phyloP scores from a whole-genome alignment of 2,888 invertebrate genomes.

The Drosophila histrio region DNA sequence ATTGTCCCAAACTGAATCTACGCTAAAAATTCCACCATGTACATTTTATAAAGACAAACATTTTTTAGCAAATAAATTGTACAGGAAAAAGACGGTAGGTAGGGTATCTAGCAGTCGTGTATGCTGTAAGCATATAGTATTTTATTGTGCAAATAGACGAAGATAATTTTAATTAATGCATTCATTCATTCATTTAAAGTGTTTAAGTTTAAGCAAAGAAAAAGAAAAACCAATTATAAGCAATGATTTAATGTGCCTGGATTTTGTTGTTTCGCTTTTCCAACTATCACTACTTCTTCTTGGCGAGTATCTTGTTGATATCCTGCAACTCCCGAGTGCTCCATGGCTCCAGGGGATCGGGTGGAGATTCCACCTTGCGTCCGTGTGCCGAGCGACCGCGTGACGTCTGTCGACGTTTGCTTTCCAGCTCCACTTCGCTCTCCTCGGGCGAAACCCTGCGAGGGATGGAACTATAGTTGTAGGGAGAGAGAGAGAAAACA shows the following conservation, averaged over 20 bases:
- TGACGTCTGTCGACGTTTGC: conserved; percentile 20
- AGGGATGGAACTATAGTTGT: neutral
- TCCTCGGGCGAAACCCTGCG: conserved; percentile 81
- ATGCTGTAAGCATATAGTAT: too few relatives aligned
- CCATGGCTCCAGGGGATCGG: conserved; percentile 90
- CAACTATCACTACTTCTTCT: conserved; percentile 50
- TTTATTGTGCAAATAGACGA: conserved; percentile 9
- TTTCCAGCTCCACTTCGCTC: conserved; percentile 66
- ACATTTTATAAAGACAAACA: too few relatives aligned
- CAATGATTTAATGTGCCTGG: neutral
- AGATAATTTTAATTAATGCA: conserved; percentile 9
- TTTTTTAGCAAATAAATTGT: too few relatives aligned
- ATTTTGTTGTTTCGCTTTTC: too few relatives aligned
- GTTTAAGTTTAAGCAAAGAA: conserved; percentile 2
- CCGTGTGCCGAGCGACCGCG: conserved; percentile 77
- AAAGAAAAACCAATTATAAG: neutral
- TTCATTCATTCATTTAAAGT: conserved; percentile 3
- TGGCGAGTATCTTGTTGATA: conserved; percentile 87
- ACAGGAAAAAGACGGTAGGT: too few relatives aligned
- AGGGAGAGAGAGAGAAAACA: too few relatives aligned
- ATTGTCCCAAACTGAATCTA: too few relatives aligned
- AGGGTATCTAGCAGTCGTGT: too few relatives aligned
- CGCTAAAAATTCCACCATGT: too few relatives aligned
- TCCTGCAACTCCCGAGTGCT: conserved; percentile 89
- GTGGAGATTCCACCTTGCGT: conserved; percentile 83